Evolutionary conservation across 2,113 vertebrate genomes (phyloP).

Genomic region (Cygnus atratus): DNA sequence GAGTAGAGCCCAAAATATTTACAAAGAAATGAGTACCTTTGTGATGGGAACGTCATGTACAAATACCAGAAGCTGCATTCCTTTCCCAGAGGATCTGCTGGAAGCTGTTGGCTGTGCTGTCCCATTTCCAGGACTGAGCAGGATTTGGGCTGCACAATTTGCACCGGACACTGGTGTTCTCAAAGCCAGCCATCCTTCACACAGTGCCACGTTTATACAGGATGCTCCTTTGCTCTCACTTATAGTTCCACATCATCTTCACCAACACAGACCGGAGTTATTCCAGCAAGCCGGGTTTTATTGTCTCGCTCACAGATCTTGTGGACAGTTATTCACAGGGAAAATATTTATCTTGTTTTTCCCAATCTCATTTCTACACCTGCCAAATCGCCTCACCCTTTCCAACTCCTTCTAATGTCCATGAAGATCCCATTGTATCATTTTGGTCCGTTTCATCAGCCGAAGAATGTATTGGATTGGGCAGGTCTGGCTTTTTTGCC

Average conservation of each 20-base stretch:
- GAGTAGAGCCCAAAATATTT: background rate
- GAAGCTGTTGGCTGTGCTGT: background rate
- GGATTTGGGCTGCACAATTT: background rate
- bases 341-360: conserved; percentile 60
- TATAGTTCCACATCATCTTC: background rate
- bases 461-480: conserved; percentile 43
- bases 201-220: background rate
- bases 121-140: background rate
- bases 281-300: background rate
- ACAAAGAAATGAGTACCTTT: background rate
- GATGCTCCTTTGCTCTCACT: background rate
- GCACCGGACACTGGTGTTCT: background rate
- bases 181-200: background rate
- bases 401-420: conserved; percentile 36
- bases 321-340: conserved; percentile 48
- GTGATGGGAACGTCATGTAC: background rate
- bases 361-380: conserved; percentile 36
- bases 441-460: conserved; percentile 6
- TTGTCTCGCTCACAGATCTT: conserved; percentile 10
- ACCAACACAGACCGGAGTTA: background rate
- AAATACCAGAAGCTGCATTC: background rate
- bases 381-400: conserved; percentile 24
- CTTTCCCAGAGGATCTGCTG: background rate
- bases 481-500: conserved; percentile 14
- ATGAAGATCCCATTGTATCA: conserved; percentile 55